phyloP scores from a whole-genome alignment of 2,888 invertebrate species.

The Acanthacorydalis orientalis region DNA sequence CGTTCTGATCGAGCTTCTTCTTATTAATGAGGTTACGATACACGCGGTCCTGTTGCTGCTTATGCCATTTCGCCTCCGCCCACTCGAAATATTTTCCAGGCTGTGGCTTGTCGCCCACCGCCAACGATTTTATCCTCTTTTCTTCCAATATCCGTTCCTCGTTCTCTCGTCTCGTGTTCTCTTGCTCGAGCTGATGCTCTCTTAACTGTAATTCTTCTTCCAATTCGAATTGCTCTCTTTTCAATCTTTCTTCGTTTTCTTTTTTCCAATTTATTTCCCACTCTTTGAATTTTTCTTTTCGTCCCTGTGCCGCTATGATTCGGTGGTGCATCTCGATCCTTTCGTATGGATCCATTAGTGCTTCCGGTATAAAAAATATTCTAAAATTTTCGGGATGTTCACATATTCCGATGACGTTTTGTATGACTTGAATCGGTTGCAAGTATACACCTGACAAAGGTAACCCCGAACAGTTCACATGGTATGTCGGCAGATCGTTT shows the following conservation, averaged over 20 bases:
- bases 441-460: constrained; percentile 45
- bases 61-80: constrained; percentile 38
- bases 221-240: constrained; percentile 7
- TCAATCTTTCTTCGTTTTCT: constrained; percentile 24
- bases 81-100: constrained; percentile 17
- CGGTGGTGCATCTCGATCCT: constrained; percentile 27
- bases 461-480: constrained; percentile 46
- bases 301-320: constrained; percentile 32
- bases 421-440: constrained; percentile 36
- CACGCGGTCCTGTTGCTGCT: constrained; percentile 46
- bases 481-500: constrained; percentile 49
- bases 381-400: constrained; percentile 51
- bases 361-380: constrained; percentile 39
- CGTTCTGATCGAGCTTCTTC: constrained; percentile 41
- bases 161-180: constrained; percentile 23
- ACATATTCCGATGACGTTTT: constrained; percentile 46
- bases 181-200: constrained; percentile 25
- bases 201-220: constrained; percentile 6
- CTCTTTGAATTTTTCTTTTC: constrained; percentile 30
- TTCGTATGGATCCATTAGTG: constrained; percentile 29
- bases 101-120: constrained; percentile 12
- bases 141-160: constrained; percentile 26
- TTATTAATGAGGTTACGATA: constrained; percentile 36
- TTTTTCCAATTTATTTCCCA: constrained; percentile 47
- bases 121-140: constrained; percentile 17